Evolutionary conservation across 2,113 vertebrate genomes (phyloP), one percentile per base, ranked within the genome.

Genomic region (Phalacrocorax carbo): DNA sequence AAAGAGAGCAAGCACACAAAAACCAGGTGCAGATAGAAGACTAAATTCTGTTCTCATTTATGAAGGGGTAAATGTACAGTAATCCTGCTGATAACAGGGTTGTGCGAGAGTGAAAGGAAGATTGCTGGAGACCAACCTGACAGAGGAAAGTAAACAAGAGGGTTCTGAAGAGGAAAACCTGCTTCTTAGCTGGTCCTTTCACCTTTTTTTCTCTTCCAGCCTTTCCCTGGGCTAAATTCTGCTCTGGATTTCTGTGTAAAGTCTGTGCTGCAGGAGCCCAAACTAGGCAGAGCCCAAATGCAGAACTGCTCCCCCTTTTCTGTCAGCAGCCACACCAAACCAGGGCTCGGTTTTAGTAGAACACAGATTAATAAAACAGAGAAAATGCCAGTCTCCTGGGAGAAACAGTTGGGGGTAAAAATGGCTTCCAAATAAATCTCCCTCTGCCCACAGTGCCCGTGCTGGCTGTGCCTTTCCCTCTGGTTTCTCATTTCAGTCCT

Each of bases 401-500:
- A 48, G 52, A 64, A 83, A 65, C 4, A 23, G 49, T 3, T 11
- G 1, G 0, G 11, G 11, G 11, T 3, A 5, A 7, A 22, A 34
- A 65, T 42, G 4, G 12, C 29, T 93, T 82, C 18, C 49, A 73
- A 32, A 80, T 21, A 65, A 69, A 77, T 32, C 21, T 54, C 29
- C 44, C 75, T 69, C 60, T 65, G 34, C 14, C 27, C 12, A 11
- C 40, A 36, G 38, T 26, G 9, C 13, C 22, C 0, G 0, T 32
- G 32, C 9, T 48, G 16, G 13, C n/a, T 61, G 11, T 65, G 49
- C 18, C 15, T 69, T 88, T 81, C 22, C 12, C 15, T 55, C 48
- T 10, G 2, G 15, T 48, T 73, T 89, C 51, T 73, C 23, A 10
- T 73, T 73, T 86, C 42, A 49, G 40, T 58, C 27, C 27, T 73